Base-by-base conservation (phyloP, 2,888 invertebrate genomes). In the Cistogaster globosa region DNA sequence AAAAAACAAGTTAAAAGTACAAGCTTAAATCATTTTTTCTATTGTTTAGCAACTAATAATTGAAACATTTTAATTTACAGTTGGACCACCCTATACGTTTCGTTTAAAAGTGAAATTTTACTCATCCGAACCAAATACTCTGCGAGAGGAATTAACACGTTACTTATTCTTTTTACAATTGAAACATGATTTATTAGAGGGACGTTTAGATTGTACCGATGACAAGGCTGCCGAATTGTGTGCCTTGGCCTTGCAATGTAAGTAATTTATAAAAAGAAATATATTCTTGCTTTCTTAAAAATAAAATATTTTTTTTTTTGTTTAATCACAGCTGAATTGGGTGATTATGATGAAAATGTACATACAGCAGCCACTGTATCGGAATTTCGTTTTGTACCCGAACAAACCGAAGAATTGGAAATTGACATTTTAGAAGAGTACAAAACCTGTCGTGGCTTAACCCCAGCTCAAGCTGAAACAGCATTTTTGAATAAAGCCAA, bases 161-260 rank as follows among this genome's bases (percentile, higher is more conserved):
- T 99, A 99, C 93, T 98, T 99, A 92, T 99, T 99, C 93, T 99
- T 99, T 92, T 94, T 99, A 86, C 99, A 99, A 94, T 93, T 99
- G 77, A 99, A 99, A 92, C 97, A 97, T 91, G 99, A 99, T 93
- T 96, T 99, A 83, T 93, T 98, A 62, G 96, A 96, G 89, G 99
- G 98, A 69, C 96, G 96, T 90, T 94, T 99, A 77, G 97, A 97
- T 90, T 98, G 98, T 92, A 96, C 97, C 1, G 96, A 97, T 90
- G 96, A 96, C 86, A 96, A 96, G 74, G 96, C 97, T 22, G 95
- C 98, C 9, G 98, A 99, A 91, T 94, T 99, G 86, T 96, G 98
- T 88, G 99, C 99, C 11, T 94, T 97, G 85, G 96, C 98, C 48
- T 93, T 99, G 86, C 99, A 99, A 93, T 99, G 97, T 98, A 93